phyloP scores from a whole-genome alignment of 2,113 vertebrate species.

The Microcebus lehilahytsara region DNA sequence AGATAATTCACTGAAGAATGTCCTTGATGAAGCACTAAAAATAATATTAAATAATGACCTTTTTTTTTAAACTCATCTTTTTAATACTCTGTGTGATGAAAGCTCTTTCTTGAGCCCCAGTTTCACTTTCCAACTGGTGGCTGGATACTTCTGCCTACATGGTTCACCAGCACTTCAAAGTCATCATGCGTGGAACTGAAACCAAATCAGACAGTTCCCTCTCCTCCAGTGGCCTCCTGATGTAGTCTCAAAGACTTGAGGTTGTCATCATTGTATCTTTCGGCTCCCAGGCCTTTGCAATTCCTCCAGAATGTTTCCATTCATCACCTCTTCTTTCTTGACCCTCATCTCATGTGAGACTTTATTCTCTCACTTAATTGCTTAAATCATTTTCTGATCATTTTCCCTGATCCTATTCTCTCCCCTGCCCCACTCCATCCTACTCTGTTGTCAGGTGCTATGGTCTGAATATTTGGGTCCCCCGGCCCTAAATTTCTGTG shows the following conservation, averaged over 20 bases:
- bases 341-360: background rate
- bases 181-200: background rate
- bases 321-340: background rate
- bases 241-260: background rate
- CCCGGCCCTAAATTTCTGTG: background rate
- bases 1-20: slow-evolving; percentile 19
- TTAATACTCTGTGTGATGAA: slow-evolving; percentile 7
- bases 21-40: slow-evolving; percentile 34
- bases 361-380: background rate
- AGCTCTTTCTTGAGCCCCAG: background rate
- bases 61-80: background rate
- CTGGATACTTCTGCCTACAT: background rate
- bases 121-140: background rate
- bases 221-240: background rate
- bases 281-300: fast-evolving
- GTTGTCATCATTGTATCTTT: background rate
- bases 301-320: background rate
- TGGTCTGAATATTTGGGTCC: background rate
- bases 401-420: background rate
- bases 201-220: background rate
- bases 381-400: background rate
- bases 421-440: background rate
- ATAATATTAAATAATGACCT: slow-evolving; percentile 36
- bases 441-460: background rate
- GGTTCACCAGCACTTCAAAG: background rate